phyloP scores from a whole-genome alignment of 2,797 vertebrate genomes.

The Coendou prehensilis region DNA sequence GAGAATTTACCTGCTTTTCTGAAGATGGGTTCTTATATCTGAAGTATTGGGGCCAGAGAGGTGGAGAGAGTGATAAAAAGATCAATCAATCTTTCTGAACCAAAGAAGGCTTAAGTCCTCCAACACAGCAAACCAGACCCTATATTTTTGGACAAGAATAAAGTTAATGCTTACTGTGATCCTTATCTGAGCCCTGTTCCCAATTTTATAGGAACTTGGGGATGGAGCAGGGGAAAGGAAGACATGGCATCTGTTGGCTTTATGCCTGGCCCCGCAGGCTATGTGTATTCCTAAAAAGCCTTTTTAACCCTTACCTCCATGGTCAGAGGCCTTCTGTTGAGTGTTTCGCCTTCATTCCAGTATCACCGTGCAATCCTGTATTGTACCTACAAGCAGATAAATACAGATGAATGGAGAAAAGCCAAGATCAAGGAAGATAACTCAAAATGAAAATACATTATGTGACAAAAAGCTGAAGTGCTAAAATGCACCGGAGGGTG shows the following conservation, averaged over 20 bases:
- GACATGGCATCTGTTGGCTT: not conserved
- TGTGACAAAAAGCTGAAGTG: not conserved
- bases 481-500: not conserved
- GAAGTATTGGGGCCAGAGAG: not conserved
- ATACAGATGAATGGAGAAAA: not conserved
- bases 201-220: slow-evolving; percentile 23
- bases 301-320: not conserved
- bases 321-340: not conserved
- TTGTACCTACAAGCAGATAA: not conserved
- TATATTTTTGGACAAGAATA: not conserved
- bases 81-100: slow-evolving; percentile 51
- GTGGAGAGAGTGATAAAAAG: not conserved
- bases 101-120: slow-evolving; percentile 53
- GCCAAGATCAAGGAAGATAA: not conserved
- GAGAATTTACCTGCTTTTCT: slow-evolving; percentile 10
- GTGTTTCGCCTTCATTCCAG: slow-evolving; percentile 32
- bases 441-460: not conserved
- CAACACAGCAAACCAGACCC: slow-evolving; percentile 2
- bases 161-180: slow-evolving; percentile 60
- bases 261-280: not conserved
- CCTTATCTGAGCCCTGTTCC: slow-evolving; percentile 57
- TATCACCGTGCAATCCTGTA: not conserved
- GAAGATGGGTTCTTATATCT: not conserved
- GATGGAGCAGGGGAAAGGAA: not conserved
- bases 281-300: not conserved